A percentile compares a stretch with the other conserved stretches of the same genome.
Evolutionary conservation across 2,888 invertebrate genomes (phyloP).

Genomic region (Leptinotarsa peninsularis): DNA sequence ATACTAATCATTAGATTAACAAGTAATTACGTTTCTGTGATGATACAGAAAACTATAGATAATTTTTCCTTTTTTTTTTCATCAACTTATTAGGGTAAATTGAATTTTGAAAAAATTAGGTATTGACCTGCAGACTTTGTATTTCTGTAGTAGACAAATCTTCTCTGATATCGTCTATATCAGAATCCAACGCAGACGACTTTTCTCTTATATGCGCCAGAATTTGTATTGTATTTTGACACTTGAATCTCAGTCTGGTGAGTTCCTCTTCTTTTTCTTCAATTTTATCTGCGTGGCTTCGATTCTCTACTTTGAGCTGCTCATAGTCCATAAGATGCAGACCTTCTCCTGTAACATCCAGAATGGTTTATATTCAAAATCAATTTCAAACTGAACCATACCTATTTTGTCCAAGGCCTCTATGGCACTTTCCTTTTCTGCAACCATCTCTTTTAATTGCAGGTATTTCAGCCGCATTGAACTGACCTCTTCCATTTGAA

Average conservation of each 20-base stretch:
- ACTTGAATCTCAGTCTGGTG: conserved; percentile 66
- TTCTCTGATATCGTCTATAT: conserved; percentile 54
- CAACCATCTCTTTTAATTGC: conserved; percentile 57
- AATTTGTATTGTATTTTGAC: conserved; percentile 67
- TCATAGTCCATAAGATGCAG: conserved; percentile 70
- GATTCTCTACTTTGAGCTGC: conserved; percentile 70
- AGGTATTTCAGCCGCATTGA: conserved; percentile 58
- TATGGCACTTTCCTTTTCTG: conserved; percentile 58
- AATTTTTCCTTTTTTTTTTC: too few relatives aligned
- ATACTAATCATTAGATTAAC: too few relatives aligned
- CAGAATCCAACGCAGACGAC: conserved; percentile 62
- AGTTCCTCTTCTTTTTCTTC: conserved; percentile 71
- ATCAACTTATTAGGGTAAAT: too few relatives aligned
- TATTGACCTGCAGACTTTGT: conserved; percentile 24
- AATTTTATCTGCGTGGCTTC: conserved; percentile 69
- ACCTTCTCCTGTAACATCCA: conserved; percentile 62
- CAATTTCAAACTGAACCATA: conserved; percentile 3
- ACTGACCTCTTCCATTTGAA: conserved; percentile 55
- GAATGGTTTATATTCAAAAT: background rate
- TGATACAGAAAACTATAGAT: too few relatives aligned
- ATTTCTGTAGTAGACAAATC: conserved; percentile 44
- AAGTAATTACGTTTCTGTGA: too few relatives aligned
- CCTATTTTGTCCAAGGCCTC: conserved; percentile 64
- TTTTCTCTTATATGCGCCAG: conserved; percentile 70
- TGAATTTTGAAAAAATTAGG: background rate